Conservation (phyloP, 2,113 vertebrate species). For the Lepisosteus osseus region DNA sequence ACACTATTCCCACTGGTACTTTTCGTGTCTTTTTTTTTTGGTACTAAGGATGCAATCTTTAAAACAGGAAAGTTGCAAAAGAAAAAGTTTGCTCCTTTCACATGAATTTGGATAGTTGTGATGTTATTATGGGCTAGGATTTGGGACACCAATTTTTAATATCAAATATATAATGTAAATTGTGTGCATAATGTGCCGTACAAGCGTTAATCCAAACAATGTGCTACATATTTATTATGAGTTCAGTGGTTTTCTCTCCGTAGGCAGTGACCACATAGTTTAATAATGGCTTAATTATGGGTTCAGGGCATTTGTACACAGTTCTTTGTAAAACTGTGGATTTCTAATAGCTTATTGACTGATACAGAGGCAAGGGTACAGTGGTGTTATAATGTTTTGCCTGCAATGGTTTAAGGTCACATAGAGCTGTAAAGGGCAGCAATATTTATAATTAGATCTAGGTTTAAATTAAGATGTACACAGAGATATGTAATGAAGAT, state of each 20-base stretch:
- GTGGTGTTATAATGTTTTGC: conserved; percentile 29
- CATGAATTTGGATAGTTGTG: no score
- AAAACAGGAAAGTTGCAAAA: background rate
- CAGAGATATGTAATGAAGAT: background rate
- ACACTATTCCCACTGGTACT: background rate
- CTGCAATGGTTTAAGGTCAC: conserved; percentile 30
- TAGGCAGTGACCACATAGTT: background rate
- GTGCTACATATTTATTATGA: background rate
- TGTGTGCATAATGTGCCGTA: no score
- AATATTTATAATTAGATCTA: background rate
- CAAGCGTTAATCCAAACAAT: no score
- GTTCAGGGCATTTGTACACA: background rate
- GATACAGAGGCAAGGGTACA: conserved; percentile 9
- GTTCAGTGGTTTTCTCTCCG: background rate
- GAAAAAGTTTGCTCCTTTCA: no score
- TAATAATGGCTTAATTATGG: background rate
- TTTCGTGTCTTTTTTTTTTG: background rate
- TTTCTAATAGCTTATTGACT: conserved; percentile 27
- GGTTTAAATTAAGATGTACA: background rate
- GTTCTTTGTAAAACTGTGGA: conserved; percentile 26
- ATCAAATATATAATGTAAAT: no score
- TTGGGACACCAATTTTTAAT: no score
- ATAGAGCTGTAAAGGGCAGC: conserved; percentile 15
- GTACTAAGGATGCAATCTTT: background rate
- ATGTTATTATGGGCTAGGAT: no score